Evolutionary conservation across 2,888 invertebrate genomes (phyloP).

Genomic region (Cryptocephalus moraei): DNA sequence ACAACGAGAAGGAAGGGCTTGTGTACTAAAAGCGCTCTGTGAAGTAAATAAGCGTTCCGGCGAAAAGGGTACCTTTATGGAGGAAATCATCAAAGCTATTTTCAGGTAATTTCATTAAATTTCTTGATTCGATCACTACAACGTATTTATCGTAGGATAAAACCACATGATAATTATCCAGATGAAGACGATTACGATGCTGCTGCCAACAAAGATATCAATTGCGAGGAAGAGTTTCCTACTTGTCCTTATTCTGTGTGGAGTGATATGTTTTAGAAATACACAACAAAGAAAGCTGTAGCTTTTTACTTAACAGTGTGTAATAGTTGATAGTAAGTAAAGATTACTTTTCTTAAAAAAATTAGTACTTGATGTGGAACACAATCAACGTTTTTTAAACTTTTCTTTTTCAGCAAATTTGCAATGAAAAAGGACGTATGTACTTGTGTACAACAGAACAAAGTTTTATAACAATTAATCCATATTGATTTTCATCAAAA

Average conservation of each 20-base stretch:
- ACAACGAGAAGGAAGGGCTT: slow-evolving; percentile 44
- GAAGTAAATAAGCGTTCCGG: slow-evolving; percentile 45
- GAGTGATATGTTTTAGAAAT: slow-evolving; percentile 16
- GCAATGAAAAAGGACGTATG: too few species aligned
- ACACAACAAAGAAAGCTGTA: too few species aligned
- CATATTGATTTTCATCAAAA: too few species aligned
- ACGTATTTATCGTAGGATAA: slow-evolving; percentile 34
- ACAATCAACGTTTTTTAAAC: too few species aligned
- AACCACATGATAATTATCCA: slow-evolving; percentile 31
- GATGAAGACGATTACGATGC: slow-evolving; percentile 37
- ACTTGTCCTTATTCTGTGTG: slow-evolving; percentile 31
- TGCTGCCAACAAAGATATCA: slow-evolving; percentile 33
- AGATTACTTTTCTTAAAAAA: too few species aligned
- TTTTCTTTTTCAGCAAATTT: too few species aligned
- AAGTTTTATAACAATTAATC: too few species aligned
- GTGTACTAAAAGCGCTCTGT: slow-evolving; percentile 56
- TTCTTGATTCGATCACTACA: slow-evolving; percentile 11
- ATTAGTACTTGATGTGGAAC: too few species aligned
- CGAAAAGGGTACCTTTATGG: slow-evolving; percentile 48
- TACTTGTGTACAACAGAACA: too few species aligned
- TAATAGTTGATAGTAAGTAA: too few species aligned
- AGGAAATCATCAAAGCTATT: slow-evolving; percentile 53
- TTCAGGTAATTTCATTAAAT: slow-evolving; percentile 47
- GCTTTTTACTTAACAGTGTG: too few species aligned
- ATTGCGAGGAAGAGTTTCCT: slow-evolving; percentile 40